Evolutionary conservation across 2,888 invertebrate species (phyloP).

Genomic region (Agrotis puta): DNA sequence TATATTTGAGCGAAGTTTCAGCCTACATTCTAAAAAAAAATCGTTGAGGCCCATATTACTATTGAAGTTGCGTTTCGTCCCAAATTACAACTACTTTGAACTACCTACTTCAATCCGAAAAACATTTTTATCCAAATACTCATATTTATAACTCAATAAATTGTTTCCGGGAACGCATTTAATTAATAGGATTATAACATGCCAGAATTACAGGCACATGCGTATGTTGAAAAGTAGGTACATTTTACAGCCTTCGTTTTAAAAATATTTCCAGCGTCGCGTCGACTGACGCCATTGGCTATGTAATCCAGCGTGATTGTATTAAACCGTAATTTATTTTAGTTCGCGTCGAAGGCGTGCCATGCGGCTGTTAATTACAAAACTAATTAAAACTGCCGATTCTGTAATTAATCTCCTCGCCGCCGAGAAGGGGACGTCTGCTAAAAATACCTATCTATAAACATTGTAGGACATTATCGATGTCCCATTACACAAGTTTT

Average conservation of each 20-base stretch:
- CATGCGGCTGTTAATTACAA: slow-evolving; percentile 87
- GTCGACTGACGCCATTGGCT: slow-evolving; percentile 57
- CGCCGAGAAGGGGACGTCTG: slow-evolving; percentile 62
- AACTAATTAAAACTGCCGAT: slow-evolving; percentile 90
- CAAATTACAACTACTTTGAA: too few species aligned
- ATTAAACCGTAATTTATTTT: slow-evolving; percentile 89
- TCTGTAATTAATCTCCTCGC: slow-evolving; percentile 86
- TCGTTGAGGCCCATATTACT: too few species aligned
- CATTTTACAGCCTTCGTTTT: neutral
- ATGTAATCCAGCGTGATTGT: slow-evolving; percentile 83
- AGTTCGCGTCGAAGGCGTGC: slow-evolving; percentile 82
- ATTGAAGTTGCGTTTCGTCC: too few species aligned
- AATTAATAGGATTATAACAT: slow-evolving; percentile 52
- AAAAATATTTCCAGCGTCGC: slow-evolving; percentile 29
- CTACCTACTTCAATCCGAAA: too few species aligned
- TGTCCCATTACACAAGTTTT: slow-evolving; percentile 52
- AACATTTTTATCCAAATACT: slow-evolving; percentile 21
- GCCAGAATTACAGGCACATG: slow-evolving; percentile 3
- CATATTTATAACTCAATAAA: slow-evolving; percentile 43
- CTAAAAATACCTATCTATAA: slow-evolving; percentile 60
- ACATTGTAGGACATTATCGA: slow-evolving; percentile 53
- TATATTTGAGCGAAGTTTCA: too few species aligned
- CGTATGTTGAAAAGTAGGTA: neutral
- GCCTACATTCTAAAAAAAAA: too few species aligned
- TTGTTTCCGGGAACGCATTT: slow-evolving; percentile 53